Evolutionary conservation across 2,113 vertebrate species (phyloP), one percentile per base, ranked within the genome.

Genomic region (Leptodactylus fuscus): DNA sequence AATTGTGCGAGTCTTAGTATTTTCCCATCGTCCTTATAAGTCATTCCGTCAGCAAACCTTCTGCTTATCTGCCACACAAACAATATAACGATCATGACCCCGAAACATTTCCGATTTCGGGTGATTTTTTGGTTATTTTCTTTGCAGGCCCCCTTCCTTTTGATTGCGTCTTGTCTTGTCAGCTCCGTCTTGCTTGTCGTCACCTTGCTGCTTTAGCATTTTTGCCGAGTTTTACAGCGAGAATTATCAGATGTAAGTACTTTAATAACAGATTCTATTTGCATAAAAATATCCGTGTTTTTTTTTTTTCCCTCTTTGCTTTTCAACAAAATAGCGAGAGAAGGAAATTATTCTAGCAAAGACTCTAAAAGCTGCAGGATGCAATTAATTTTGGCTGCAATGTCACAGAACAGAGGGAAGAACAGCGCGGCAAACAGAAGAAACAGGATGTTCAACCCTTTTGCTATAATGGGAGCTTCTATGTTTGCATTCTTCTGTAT

Each of bases 41-140:
- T 87, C 89, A 91, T 92, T 91, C 91, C 90, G 82, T 81, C 87
- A 89, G 83, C 81, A 89, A 89, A 71, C 86, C 81, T 74, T 87
- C 87, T 89, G 87, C 32, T 90, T 85, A 89, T 87, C 89, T 90
- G 74, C 87, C 87, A 88, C 89, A 91, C 88, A 82, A 90, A 89
- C 81, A 88, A 41, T 91, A 90, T 87, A 91, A 87, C 81, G 82
- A 58, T 6, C 60, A 1, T 69, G 87, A 83, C 83, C 87, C 88
- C 78, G 85, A 77, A 86, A 79, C 46, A 11, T 80, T 89, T 89
- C 84, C 90, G 87, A 83, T 89, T 32, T 85, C 83, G 87, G 38
- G 3, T 82, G 58, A 80, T 79, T 86, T 16, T 79, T 76, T 46
- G 62, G 77, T 81, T 62, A 75, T 69, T 27, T 34, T 81, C 24